phyloP scores from a whole-genome alignment of 2,797 vertebrate genomes.

The Acomys russatus region DNA sequence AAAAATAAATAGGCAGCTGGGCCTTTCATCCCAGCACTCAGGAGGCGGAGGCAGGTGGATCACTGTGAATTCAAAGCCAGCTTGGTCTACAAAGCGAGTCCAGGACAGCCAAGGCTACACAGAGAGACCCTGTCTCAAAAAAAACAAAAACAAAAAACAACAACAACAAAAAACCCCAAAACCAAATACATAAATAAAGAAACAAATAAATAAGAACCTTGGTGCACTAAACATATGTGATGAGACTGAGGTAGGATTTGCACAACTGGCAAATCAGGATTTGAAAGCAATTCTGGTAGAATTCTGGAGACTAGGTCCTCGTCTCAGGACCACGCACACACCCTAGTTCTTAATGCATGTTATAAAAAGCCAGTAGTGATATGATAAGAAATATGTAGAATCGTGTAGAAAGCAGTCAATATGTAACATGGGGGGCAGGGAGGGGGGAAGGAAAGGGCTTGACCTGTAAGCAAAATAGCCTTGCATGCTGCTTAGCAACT shows the following conservation, averaged over 20 bases:
- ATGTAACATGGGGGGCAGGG: rapidly evolving
- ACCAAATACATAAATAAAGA: too few species aligned
- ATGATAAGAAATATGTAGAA: neutral
- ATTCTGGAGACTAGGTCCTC: neutral
- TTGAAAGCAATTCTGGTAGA: rapidly evolving
- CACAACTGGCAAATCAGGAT: rapidly evolving
- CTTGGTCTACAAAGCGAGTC: too few species aligned
- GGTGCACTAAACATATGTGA: neutral
- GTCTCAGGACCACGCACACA: rapidly evolving
- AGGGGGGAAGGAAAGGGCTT: neutral
- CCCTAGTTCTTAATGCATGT: neutral
- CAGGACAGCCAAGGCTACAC: too few species aligned
- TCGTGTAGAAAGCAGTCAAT: neutral
- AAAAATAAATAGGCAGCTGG: too few species aligned
- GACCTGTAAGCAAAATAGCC: neutral
- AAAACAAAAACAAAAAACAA: too few species aligned
- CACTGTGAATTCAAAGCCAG: too few species aligned
- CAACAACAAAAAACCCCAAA: too few species aligned
- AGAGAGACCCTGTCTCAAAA: too few species aligned
- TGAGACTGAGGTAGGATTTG: neutral
- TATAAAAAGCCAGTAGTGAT: neutral
- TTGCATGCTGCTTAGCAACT: neutral
- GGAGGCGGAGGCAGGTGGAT: too few species aligned
- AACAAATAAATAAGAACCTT: too few species aligned
- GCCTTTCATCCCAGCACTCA: too few species aligned